Evolutionary conservation across 1,140 invertebrate genomes (phyloP).

Genomic region (Dendroctonus ponderosae): DNA sequence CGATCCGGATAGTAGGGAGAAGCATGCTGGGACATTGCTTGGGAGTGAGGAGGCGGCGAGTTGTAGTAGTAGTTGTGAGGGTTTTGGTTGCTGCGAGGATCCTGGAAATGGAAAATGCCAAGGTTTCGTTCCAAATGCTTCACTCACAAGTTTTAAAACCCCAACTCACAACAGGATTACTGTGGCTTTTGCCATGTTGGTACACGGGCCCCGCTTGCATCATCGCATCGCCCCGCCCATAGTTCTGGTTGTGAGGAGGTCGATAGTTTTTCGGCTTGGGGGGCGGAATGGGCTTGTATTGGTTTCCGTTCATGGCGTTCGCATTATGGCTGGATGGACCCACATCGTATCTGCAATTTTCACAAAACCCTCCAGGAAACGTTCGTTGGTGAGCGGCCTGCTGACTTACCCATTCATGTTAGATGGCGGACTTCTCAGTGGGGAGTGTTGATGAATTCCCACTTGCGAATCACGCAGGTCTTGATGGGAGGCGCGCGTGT

Average conservation of each 20-base stretch:
- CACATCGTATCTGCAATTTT: conserved; percentile 35
- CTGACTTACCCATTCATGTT: conserved; percentile 38
- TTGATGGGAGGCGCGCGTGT: conserved; percentile 47
- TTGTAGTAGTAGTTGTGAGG: conserved; percentile 53
- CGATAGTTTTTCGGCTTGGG: conserved; percentile 90
- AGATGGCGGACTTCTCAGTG: conserved; percentile 41
- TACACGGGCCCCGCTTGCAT: conserved; percentile 45
- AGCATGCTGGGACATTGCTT: conserved; percentile 44
- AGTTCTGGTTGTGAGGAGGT: conserved; percentile 60
- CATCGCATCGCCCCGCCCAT: conserved; percentile 41
- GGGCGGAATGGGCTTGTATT: conserved; percentile 84
- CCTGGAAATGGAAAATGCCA: conserved; percentile 33
- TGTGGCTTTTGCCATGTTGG: conserved; percentile 53
- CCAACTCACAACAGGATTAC: conserved; percentile 48
- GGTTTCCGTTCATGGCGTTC: conserved; percentile 40
- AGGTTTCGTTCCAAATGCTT: neutral
- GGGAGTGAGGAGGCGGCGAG: conserved; percentile 48
- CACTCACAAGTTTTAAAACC: neutral
- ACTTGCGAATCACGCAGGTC: conserved; percentile 48
- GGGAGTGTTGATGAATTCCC: conserved; percentile 49
- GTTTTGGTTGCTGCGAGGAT: conserved; percentile 49
- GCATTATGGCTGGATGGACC: conserved; percentile 36
- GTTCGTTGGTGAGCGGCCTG: neutral
- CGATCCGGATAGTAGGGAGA: conserved; percentile 42
- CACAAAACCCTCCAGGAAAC: neutral